phyloP scores from a whole-genome alignment of 1,140 invertebrate species.

The Aphelenchoides fujianensis region DNA sequence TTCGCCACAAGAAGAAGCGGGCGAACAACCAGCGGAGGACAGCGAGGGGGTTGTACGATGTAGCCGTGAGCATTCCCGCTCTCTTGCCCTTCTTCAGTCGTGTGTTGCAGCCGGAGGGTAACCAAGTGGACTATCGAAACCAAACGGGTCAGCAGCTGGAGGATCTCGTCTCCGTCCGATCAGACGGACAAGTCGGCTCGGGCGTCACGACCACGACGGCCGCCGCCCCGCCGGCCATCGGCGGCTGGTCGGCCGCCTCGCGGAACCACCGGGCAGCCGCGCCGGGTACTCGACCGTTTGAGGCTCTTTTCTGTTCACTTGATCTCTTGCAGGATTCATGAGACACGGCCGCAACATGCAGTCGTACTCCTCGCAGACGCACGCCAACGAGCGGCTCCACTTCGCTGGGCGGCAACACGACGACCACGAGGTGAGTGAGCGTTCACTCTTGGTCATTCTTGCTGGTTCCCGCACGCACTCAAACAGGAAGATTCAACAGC shows the following conservation, averaged over 20 bases:
- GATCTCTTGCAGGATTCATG: no score
- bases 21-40: neutral
- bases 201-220: neutral
- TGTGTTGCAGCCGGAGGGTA: neutral
- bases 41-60: neutral
- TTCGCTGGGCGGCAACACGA: neutral
- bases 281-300: no score
- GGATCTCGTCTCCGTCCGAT: constrained; percentile 45
- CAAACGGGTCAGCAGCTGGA: constrained; percentile 17
- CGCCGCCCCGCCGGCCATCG: neutral
- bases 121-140: constrained; percentile 12
- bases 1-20: neutral
- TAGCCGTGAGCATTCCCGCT: neutral
- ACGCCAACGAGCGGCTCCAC: neutral
- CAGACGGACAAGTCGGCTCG: constrained; percentile 34
- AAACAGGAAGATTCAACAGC: no score
- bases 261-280: neutral
- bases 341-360: neutral
- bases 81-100: neutral
- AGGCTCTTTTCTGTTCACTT: no score
- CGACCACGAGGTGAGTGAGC: neutral
- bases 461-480: no score
- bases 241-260: neutral
- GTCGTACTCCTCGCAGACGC: no score
- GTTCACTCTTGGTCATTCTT: neutral